Evolutionary conservation across 37 sponge, comb jelly and placozoan species (phyloP), one percentile per base, ranked within the genome.

Genomic region (Corticium candelabrum): DNA sequence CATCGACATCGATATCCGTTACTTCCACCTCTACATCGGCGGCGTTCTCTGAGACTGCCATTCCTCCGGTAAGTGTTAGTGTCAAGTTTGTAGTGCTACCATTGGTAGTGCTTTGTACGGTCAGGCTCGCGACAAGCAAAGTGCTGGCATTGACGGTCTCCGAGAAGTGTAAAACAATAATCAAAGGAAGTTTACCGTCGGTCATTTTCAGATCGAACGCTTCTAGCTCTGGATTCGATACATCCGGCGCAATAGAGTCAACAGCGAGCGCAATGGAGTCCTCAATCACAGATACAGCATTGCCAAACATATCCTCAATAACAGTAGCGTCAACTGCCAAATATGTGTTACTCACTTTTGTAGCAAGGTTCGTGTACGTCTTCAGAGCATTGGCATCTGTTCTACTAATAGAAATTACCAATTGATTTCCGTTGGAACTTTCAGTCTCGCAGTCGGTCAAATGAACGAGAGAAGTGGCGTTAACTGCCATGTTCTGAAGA

Each of bases 121-220:
- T 31, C 3, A 80, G 34, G 7, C 74, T 34, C 2, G 36, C 37
- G n/a, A 74, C 74, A 2, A 4, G 2, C 35, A 80, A 32, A 74
- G 81, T 80, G 38, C 56, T 41, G 35, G 38, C 4, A 38, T 80
- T 74, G 27, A 80, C 81, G 5, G 81, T 80, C 35, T 80, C 81
- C 36, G 40, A 39, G 74, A 74, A 80, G 30, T 74, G 81, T 15
- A 80, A 7, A 2, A 39, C 74, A 27, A 76, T 3, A 2, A 75
- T 2, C 35, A 70, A 32, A 5, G 73, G 73, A 7, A 70, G 36
- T 29, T 15, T 4, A 30, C 82, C 88, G 67, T 85, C 85, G 33
- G 89, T 84, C 85, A 94, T 89, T 1, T 37, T 38, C 0, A 91
- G 79, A 34, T 94, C 86, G 77, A 94, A 94, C 33, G 77, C 85